A percentile compares a stretch with the other conserved stretches of the same genome.
These are phyloP conservation scores for Pemphigus obesinymphae DNA, from an alignment of 1,140 invertebrate genomes.

Conservation along the genomic window DNA sequence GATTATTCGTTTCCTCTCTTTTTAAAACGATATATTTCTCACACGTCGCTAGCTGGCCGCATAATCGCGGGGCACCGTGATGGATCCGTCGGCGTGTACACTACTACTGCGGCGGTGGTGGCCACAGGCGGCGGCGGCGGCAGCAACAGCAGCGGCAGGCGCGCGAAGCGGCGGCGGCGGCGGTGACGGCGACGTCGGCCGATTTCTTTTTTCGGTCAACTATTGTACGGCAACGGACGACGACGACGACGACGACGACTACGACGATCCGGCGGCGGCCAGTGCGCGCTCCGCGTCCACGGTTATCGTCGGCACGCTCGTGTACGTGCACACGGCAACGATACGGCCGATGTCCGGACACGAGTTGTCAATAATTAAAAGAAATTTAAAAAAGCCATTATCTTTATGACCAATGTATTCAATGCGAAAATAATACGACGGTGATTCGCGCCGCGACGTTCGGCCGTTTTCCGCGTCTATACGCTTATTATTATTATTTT, in stretches of 20 bases:
- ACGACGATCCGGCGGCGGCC: background rate
- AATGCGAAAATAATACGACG: too few species aligned
- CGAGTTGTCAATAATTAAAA: too few species aligned
- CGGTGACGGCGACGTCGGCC: background rate
- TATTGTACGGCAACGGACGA: slow-evolving; percentile 2
- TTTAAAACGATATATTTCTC: background rate
- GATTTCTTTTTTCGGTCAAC: slow-evolving; percentile 26
- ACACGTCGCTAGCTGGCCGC: background rate
- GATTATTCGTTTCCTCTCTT: background rate
- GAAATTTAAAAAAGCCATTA: too few species aligned
- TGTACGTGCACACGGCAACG: background rate
- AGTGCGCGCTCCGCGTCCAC: background rate
- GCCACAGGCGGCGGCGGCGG: background rate
- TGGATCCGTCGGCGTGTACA: background rate
- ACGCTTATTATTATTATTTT: background rate
- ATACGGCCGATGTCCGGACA: background rate
- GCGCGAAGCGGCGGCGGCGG: background rate
- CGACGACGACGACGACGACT: background rate
- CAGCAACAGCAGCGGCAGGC: background rate
- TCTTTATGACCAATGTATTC: too few species aligned
- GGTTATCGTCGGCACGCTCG: background rate
- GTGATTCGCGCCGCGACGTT: too few species aligned
- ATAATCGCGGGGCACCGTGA: slow-evolving; percentile 6
- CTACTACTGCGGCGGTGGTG: background rate
- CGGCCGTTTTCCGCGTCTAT: too few species aligned